Percentiles rank a stretch among this genome's conserved stretches.
Evolutionary conservation across 2,113 vertebrate genomes (phyloP).

Genomic region (Entomyzon cyanotis): DNA sequence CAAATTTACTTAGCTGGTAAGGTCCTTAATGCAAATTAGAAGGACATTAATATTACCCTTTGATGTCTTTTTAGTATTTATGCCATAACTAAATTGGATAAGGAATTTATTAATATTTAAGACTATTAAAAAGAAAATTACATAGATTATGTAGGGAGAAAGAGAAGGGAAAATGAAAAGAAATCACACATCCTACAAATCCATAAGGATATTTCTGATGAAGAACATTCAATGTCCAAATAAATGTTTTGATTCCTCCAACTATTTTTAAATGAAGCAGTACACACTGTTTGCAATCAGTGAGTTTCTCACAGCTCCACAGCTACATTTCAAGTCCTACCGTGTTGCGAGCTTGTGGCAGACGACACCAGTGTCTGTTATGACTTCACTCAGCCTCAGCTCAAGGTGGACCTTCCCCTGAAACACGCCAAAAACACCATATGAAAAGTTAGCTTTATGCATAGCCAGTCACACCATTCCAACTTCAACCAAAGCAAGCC

Average conservation of each 20-base stretch:
- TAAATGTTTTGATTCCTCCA: not conserved
- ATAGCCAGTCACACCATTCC: not conserved
- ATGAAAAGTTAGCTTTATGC: not conserved
- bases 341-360: conserved; percentile 94
- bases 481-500: not conserved
- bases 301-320: not conserved
- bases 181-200: not conserved
- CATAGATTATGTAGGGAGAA: not conserved
- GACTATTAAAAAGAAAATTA: not conserved
- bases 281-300: not conserved
- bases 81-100: not conserved
- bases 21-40: not conserved
- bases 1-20: not conserved
- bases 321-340: conserved; percentile 72
- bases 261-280: not conserved
- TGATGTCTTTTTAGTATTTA: not conserved
- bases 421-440: conserved; percentile 21
- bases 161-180: not conserved
- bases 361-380: conserved; percentile 91
- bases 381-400: conserved; percentile 94
- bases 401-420: conserved; percentile 98
- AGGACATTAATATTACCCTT: not conserved
- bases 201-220: not conserved
- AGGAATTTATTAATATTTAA: not conserved
- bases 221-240: not conserved